Percentiles rank a stretch among this genome's conserved stretches.
These are phyloP conservation scores for Rhabdomys dilectus DNA, from an alignment of 2,113 vertebrate genomes.

Conservation along the genomic window DNA sequence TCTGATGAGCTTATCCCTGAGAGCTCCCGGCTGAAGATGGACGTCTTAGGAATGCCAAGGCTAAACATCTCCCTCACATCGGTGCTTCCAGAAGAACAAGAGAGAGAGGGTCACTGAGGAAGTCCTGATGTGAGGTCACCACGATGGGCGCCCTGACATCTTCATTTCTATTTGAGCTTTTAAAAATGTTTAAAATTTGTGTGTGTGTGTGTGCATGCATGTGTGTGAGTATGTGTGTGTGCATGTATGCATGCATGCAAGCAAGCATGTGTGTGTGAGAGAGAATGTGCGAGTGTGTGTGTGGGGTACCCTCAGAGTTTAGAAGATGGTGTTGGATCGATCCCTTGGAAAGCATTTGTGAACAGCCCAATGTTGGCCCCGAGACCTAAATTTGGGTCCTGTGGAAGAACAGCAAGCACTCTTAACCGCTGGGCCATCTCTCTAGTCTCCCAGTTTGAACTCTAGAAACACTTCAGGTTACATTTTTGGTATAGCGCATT, in stretches of 20 bases:
- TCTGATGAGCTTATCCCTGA: neutral
- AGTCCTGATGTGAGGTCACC: neutral
- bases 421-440: neutral
- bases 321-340: neutral
- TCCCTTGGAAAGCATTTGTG: neutral
- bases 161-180: neutral
- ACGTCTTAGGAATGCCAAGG: neutral
- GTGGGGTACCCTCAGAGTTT: neutral
- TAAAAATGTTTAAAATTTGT: neutral
- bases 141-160: too few species aligned
- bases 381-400: neutral
- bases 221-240: neutral
- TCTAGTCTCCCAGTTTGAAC: neutral
- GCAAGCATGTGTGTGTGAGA: too few species aligned
- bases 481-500: neutral
- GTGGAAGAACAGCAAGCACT: neutral
- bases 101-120: rapidly evolving
- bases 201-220: neutral
- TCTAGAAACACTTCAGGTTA: neutral
- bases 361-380: neutral
- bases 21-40: constrained; percentile 13
- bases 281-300: neutral
- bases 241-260: neutral
- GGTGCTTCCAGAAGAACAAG: neutral
- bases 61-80: rapidly evolving